Evolutionary conservation across 2,888 invertebrate species (phyloP), one percentile per base, ranked within the genome.

Genomic region (Paralinhomoeus sp.): DNA sequence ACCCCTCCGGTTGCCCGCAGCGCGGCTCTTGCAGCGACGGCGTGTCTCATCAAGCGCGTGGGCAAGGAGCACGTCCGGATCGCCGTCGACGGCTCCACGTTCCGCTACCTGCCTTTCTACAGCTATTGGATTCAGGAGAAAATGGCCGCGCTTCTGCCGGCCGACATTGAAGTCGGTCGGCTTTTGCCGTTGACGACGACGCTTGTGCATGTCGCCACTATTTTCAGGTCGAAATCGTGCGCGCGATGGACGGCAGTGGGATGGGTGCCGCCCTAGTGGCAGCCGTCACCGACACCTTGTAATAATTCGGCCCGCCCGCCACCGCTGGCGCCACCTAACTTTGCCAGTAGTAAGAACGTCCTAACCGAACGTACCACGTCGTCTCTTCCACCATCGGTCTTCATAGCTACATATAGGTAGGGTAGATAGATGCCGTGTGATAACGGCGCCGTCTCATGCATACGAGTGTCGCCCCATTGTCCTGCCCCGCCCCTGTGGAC

Each of bases 61-160:
- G 71, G 73, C 48, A 77, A 81, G 57, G 75, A 78, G n/a, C 73
- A 74, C 54, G 78, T 84, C 45, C 82, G 83, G 12, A 79, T 89
- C 44, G 89, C 84, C 50, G 81, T 91, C 58, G 91, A 91, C 66
- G 89, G 89, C 50, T 84, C 85, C 49, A 80, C 91, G n/a, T 91
- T 87, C 69, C 73, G 87, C 57, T 87, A 79, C 72, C 91, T 93
- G 67, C 91, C 91, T 9, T 80, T 82, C 68, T 91, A 91, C 57
- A 84, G 87, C 65, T 74, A 81, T 64, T 74, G 87, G 57, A 89
- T 91, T 84, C 76, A 76, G 57, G 78, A 80, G 55, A 84, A 82
- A 67, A 83, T 84, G 53, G 67, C 54, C 33, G 54, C 62, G 41
- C 46, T 56, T 5, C 40, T 61, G 20, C 54, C 51, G 41, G 51